Percentiles rank a stretch among this genome's conserved stretches.
phyloP scores from a whole-genome alignment of 2,797 vertebrate genomes.

The Pyrocephalus nanus region DNA sequence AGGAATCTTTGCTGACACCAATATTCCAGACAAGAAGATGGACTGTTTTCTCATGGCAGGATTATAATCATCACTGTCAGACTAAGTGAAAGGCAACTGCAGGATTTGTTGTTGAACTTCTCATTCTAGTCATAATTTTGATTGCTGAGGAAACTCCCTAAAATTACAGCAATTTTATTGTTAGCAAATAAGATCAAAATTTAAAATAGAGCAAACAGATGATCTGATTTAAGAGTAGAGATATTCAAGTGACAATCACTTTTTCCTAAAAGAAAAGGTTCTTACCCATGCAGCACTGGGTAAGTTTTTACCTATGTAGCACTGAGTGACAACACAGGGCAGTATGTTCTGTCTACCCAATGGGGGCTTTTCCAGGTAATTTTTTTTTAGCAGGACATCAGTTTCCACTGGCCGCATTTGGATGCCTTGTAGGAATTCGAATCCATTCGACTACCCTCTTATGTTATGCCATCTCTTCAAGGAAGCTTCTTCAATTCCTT shows the following conservation, averaged over 20 bases:
- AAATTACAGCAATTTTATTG: constrained; percentile 31
- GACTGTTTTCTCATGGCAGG: background rate
- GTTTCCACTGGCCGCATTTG: background rate
- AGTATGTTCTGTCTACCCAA: background rate
- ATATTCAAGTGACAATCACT: background rate
- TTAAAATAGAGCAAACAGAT: background rate
- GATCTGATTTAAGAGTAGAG: background rate
- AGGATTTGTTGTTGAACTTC: constrained; percentile 23
- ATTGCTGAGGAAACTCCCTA: constrained; percentile 1
- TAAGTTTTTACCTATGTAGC: background rate
- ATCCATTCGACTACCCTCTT: background rate
- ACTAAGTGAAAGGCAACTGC: background rate
- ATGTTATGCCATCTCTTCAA: background rate
- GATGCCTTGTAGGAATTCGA: background rate
- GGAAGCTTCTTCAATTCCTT: background rate
- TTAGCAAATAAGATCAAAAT: constrained; percentile 8
- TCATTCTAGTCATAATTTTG: constrained; percentile 14
- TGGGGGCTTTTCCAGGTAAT: background rate
- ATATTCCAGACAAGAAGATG: background rate
- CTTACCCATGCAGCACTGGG: background rate
- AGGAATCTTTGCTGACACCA: background rate
- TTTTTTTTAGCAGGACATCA: background rate
- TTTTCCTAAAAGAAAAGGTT: background rate
- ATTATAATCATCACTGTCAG: background rate
- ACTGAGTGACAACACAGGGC: background rate